Evolutionary conservation across 2,113 vertebrate species (phyloP), one percentile per base, ranked within the genome.

Genomic region (Catharus minimus): DNA sequence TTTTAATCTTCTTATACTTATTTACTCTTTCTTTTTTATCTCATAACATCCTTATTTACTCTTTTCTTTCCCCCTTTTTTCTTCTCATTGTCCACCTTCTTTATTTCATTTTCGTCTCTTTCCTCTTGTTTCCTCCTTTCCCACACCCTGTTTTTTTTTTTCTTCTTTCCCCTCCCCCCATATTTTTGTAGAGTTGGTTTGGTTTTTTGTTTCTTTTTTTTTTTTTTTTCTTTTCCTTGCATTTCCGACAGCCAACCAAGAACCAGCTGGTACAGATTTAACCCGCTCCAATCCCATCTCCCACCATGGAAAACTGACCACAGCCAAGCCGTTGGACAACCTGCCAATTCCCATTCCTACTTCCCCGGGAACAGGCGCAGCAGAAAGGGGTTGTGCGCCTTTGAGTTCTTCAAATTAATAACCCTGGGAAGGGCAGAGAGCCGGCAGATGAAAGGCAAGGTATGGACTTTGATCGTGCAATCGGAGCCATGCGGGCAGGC

Each of bases 391-490:
- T 4, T 44, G 78, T 1, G 9, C 32, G 9, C 32, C 11, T 68
- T 44, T 46, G 16, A 68, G 65, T 39, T 61, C 78, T 56, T 65
- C 64, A 16, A 55, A 73, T 52, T 6, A 75, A 39, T 65, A 61
- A 73, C 53, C n/a, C 72, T 15, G 23, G 41, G 76, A 65, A 76
- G 81, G 76, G 75, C 86, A 62, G 50, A 22, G 75, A 27, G 47
- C 44, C 5, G 49, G 83, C 76, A 46, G 77, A 82, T 76, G 85
- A 96, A 93, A 96, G 90, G 76, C 81, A 52, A 94, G 85, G 90
- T 56, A 74, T 0, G 58, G 85, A 65, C 88, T 84, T 84, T 82
- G 90, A 72, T 84, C 53, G 16, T 32, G 49, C 57, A 44, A 89
- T n/a, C 8, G 26, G 84, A 90, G 47, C 81, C 47, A 13, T 8